Conservation (phyloP, 2,888 invertebrate genomes). For the Drosophila rubida region DNA sequence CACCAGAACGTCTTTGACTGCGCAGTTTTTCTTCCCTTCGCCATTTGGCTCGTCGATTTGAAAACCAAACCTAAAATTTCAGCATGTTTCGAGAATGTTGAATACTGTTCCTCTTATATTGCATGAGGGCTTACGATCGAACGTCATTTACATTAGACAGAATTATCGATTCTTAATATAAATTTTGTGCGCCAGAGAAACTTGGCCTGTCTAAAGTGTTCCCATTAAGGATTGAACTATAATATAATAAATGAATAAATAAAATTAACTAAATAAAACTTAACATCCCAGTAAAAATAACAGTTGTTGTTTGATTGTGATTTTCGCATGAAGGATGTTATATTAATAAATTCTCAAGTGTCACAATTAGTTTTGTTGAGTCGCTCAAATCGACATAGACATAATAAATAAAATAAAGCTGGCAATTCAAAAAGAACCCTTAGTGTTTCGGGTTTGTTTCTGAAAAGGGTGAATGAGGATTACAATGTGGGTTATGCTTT, state of each 20-base stretch:
- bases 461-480: slow-evolving; percentile 69
- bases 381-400: slow-evolving; percentile 13
- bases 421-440: slow-evolving; percentile 19
- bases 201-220: too few species aligned
- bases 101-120: too few species aligned
- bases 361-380: slow-evolving; percentile 47
- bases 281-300: neutral
- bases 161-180: too few species aligned
- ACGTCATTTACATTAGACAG: too few species aligned
- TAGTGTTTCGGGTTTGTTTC: neutral
- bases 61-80: slow-evolving; percentile 96
- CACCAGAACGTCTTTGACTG: slow-evolving; percentile 90
- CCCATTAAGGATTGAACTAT: too few species aligned
- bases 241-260: too few species aligned
- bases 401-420: slow-evolving; percentile 26
- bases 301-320: slow-evolving; percentile 24
- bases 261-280: too few species aligned
- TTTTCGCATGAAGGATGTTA: slow-evolving; percentile 29
- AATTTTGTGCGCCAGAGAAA: too few species aligned
- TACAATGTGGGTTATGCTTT: slow-evolving; percentile 62
- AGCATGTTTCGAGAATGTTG: neutral
- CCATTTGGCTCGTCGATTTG: slow-evolving; percentile 99
- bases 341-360: slow-evolving; percentile 49
- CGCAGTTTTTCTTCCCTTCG: slow-evolving; percentile 99
- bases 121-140: too few species aligned